phyloP scores from a whole-genome alignment of 37 sponge, comb jelly and placozoan species.

The Spongia lamella region DNA sequence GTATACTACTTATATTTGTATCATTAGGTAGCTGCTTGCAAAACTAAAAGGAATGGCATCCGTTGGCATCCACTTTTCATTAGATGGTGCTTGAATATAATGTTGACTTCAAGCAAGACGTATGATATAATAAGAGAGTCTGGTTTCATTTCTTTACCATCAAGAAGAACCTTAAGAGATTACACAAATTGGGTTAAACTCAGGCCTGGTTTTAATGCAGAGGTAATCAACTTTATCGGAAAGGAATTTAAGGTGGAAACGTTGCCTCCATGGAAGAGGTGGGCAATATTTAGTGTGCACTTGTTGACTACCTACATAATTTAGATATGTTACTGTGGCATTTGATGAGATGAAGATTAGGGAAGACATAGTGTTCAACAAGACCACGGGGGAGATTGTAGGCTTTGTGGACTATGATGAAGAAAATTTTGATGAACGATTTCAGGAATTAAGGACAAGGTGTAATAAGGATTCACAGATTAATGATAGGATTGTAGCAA shows the following conservation, averaged over 20 bases:
- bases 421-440: too few species aligned
- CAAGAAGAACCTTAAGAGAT: conserved; percentile 50
- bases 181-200: conserved; percentile 43
- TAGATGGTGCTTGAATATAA: conserved; percentile 25
- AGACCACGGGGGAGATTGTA: conserved; percentile 3
- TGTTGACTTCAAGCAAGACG: conserved; percentile 1
- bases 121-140: too few species aligned
- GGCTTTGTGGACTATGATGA: conserved; percentile 28
- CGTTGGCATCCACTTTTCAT: conserved; percentile 32
- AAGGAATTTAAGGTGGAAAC: conserved; percentile 18
- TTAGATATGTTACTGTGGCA: conserved; percentile 4
- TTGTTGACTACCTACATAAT: not conserved
- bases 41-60: not conserved
- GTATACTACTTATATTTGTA: not conserved
- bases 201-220: conserved; percentile 40
- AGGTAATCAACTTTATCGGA: conserved; percentile 4
- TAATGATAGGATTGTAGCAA: conserved; percentile 42
- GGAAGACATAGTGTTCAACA: conserved; percentile 43
- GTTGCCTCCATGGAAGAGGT: conserved; percentile 31
- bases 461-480: too few species aligned
- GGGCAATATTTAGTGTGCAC: not conserved
- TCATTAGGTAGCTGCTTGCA: not conserved
- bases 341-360: conserved; percentile 54
- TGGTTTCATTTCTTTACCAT: too few species aligned
- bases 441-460: too few species aligned